Evolutionary conservation across 35 echinoderm and acorn worm genomes (phyloP).

Genomic region (Ptychodera flava): DNA sequence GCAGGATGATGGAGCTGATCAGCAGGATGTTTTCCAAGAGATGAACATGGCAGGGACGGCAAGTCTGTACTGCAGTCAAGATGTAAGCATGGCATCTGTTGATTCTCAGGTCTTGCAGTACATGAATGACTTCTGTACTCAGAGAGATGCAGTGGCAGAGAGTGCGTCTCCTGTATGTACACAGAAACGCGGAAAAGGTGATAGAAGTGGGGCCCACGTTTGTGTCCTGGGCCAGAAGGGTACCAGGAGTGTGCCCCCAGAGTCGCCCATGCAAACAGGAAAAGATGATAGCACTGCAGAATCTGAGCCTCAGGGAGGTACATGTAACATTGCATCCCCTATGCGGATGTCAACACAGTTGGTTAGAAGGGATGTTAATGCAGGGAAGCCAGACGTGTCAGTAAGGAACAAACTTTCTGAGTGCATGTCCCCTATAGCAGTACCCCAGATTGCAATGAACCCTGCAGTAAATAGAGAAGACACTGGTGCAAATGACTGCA

Average conservation of each 20-base stretch:
- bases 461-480: not conserved
- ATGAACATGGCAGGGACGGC: not conserved
- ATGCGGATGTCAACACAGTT: not conserved
- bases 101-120: constrained; percentile 62
- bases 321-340: not conserved
- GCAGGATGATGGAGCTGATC: not conserved
- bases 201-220: not conserved
- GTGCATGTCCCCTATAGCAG: not conserved
- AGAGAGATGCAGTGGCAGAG: constrained; percentile 52
- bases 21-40: not conserved
- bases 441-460: not conserved
- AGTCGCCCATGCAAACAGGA: not conserved
- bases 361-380: too few species aligned
- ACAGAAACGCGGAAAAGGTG: too few species aligned
- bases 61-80: constrained; percentile 5
- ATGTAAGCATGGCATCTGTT: constrained; percentile 9
- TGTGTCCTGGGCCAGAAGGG: not conserved
- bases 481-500: not conserved
- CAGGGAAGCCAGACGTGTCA: too few species aligned
- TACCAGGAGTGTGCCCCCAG: not conserved
- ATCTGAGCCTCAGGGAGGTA: not conserved
- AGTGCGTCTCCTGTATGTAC: constrained; percentile 55
- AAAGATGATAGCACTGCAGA: not conserved
- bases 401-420: not conserved
- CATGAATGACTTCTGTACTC: constrained; percentile 47